Evolutionary conservation across 2,113 vertebrate species (phyloP).

Genomic region (Hiodon tergisus): DNA sequence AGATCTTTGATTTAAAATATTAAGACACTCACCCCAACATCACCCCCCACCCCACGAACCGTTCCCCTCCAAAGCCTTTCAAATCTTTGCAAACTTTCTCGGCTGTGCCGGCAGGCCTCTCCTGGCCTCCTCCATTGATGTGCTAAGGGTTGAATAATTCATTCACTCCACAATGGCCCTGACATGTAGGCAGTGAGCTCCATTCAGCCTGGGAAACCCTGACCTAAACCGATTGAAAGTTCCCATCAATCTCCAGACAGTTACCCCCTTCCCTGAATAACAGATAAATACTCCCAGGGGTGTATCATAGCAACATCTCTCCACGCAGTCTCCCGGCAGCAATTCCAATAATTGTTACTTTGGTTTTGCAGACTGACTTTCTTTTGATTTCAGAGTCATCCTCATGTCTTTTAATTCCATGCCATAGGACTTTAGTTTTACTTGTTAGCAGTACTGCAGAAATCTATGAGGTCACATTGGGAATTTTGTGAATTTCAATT

Average conservation of each 20-base stretch:
- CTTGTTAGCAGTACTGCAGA: not conserved
- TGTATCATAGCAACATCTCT: conserved; percentile 58
- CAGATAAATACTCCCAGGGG: conserved; percentile 40
- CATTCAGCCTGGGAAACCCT: conserved; percentile 39
- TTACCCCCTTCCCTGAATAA: conserved; percentile 44
- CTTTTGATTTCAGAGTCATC: not conserved
- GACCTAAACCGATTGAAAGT: conserved; percentile 45
- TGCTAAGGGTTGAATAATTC: conserved; percentile 56
- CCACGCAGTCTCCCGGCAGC: conserved; percentile 30
- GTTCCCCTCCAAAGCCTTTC: conserved; percentile 9
- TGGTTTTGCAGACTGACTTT: conserved; percentile 17
- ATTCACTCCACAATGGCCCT: conserved; percentile 56
- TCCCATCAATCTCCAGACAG: conserved; percentile 57
- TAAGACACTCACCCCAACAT: not conserved
- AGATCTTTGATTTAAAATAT: not conserved
- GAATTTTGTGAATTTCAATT: not conserved
- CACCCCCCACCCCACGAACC: conserved; percentile 21
- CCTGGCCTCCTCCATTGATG: conserved; percentile 47
- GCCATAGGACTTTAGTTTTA: not conserved
- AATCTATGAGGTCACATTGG: not conserved
- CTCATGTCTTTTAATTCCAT: not conserved
- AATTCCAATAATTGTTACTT: conserved; percentile 29
- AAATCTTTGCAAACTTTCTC: conserved; percentile 39
- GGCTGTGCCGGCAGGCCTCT: conserved; percentile 38
- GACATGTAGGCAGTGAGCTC: conserved; percentile 45